These are phyloP conservation scores for Hesperia comma DNA, from an alignment of 2,888 invertebrate species.

Conservation along the genomic window DNA sequence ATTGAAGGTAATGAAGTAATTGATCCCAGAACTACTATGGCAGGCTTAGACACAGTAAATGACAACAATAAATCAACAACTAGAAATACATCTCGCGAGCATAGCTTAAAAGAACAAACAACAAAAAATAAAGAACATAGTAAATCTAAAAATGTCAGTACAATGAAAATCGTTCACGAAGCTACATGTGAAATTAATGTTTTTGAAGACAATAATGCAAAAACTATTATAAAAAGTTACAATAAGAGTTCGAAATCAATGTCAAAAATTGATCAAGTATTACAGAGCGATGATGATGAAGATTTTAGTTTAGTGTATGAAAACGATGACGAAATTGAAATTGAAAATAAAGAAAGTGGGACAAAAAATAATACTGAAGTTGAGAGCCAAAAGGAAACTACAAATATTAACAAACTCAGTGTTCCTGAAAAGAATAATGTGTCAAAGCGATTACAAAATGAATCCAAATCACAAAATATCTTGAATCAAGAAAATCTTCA, in stretches of 20 bases:
- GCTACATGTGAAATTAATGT: background rate
- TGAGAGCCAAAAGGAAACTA: background rate
- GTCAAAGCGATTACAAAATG: slow-evolving; percentile 17
- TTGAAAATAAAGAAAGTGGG: slow-evolving; percentile 31
- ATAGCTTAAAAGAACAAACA: background rate
- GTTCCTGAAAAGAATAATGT: background rate
- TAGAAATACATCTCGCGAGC: slow-evolving; percentile 20
- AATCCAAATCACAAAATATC: slow-evolving; percentile 23
- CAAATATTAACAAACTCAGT: background rate
- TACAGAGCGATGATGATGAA: slow-evolving; percentile 39
- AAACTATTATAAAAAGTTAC: background rate
- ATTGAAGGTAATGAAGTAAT: slow-evolving; percentile 12
- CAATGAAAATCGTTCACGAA: background rate
- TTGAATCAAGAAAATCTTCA: background rate
- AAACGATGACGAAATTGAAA: slow-evolving; percentile 37
- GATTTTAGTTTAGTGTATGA: slow-evolving; percentile 42
- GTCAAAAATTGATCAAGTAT: slow-evolving; percentile 24
- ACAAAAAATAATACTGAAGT: slow-evolving; percentile 13
- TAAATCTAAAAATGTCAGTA: slow-evolving; percentile 14
- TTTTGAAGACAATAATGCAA: background rate
- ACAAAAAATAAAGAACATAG: slow-evolving; percentile 2
- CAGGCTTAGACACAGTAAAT: background rate
- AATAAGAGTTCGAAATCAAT: slow-evolving; percentile 7
- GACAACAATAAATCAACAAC: slow-evolving; percentile 14
- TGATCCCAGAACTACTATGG: background rate